Evolutionary conservation across 2,797 vertebrate species (phyloP), one percentile per base, ranked within the genome.

Genomic region (Amblyraja radiata): DNA sequence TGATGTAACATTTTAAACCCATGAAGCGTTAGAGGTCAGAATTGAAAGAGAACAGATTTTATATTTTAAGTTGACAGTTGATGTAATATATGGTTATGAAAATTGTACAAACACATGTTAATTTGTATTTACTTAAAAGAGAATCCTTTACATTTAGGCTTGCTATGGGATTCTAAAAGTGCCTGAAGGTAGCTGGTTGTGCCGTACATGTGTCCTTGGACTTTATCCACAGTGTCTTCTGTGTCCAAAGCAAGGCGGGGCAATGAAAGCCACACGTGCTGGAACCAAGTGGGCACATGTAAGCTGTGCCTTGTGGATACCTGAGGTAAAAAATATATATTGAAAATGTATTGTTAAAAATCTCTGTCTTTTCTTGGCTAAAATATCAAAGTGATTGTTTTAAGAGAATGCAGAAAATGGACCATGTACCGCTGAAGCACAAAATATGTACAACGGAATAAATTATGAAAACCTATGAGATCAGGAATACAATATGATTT

Each of bases 251-350:
- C 98, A 97, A 95, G 99, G 99, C 32, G 99, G 99, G 0, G 99
- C 99, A 93, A 99, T 99, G 99, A 99, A 99, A 95, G 97, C 98
- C 0, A 99, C 98, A 0, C 97, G 97, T 79, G 98, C 98, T 0
- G 99, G 98, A 86, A 98, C 97, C 93, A 99, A 98, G 95, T 99
- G 99, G 99, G 98, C 98, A 10, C 99, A 99, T 21, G 99, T 99
- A 65, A 99, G 99, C 96, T 99, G 99, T 94, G 98, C 99, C 80
- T 97, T 99, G 93, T 99, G 99, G 99, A 99, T 99, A 95, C 99
- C 99, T 21, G 99, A 99, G 97, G 99, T 99, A 96, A 96, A 93
- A 32, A 18, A 78, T 36, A 46, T 93, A 14, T 11, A 46, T 46
- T 74, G 39, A 54, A 77, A 76, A 46, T 39, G 9, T 73, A 68